phyloP scores from a whole-genome alignment of 2,113 vertebrate genomes.

The Grus americana region DNA sequence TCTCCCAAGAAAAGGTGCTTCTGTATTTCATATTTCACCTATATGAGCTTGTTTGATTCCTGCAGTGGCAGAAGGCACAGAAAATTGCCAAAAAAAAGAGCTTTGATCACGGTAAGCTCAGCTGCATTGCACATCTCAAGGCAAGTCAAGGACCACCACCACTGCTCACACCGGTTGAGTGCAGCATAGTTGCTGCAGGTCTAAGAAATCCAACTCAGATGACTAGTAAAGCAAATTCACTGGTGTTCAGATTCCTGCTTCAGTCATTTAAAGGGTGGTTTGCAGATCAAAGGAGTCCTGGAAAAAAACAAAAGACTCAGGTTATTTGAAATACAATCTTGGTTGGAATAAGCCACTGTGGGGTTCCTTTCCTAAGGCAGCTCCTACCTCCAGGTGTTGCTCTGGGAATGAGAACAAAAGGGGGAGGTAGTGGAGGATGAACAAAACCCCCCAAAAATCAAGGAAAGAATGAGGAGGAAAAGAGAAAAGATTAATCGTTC shows the following conservation, averaged over 20 bases:
- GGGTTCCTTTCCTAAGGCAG: conserved; percentile 32
- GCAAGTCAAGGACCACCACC: not conserved
- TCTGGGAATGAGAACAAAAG: conserved; percentile 40
- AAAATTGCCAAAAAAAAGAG: not conserved
- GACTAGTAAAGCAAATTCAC: not conserved
- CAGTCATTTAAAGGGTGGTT: not conserved
- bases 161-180: no score
- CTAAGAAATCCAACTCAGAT: not conserved
- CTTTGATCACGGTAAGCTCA: not conserved
- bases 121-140: not conserved
- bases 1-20: not conserved
- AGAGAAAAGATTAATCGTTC: not conserved
- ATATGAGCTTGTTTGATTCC: not conserved
- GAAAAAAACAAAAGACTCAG: not conserved
- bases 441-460: not conserved
- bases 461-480: not conserved
- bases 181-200: not conserved
- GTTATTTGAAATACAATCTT: not conserved
- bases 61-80: not conserved
- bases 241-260: not conserved
- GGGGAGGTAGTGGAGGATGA: not conserved
- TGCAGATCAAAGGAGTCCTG: not conserved
- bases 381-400: not conserved
- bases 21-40: not conserved
- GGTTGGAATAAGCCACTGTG: not conserved